phyloP scores from a whole-genome alignment of 2,113 vertebrate genomes.

The Ptilorrhoa leucosticta region DNA sequence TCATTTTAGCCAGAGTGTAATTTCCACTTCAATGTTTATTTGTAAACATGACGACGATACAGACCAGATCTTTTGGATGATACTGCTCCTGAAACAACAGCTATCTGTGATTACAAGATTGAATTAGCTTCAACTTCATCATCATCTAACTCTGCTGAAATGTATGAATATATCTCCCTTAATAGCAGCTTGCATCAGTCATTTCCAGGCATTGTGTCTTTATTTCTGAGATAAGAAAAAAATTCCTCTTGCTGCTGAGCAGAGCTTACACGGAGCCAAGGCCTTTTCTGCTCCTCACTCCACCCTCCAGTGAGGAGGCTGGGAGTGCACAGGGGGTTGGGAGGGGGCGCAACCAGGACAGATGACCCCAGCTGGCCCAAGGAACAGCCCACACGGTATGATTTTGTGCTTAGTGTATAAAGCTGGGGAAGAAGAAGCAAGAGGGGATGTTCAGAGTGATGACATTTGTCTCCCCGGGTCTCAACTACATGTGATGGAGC shows the following conservation, averaged over 20 bases:
- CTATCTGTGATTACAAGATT: conserved; percentile 2
- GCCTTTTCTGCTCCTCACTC: not conserved
- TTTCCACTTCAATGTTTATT: conserved; percentile 30
- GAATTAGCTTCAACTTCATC: conserved; percentile 23
- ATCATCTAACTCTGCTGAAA: not conserved
- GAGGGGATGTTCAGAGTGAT: too few species aligned
- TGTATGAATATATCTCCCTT: not conserved
- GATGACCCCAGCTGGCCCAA: not conserved
- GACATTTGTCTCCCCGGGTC: not conserved
- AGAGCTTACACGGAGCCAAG: not conserved
- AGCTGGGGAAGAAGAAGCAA: not conserved
- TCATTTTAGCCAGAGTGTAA: not conserved
- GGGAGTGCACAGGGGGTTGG: not conserved
- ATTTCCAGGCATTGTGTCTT: not conserved
- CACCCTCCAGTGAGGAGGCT: not conserved
- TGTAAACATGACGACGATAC: conserved; percentile 7
- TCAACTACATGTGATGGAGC: not conserved
- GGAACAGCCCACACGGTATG: not conserved
- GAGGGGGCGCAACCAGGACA: not conserved
- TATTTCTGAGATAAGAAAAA: not conserved
- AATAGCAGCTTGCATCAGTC: not conserved
- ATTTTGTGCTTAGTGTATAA: not conserved
- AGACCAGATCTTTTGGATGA: conserved; percentile 2
- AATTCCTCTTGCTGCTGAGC: not conserved
- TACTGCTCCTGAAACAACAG: not conserved